phyloP scores from a whole-genome alignment of 1,140 invertebrate species.

The Procambarus clarkii region DNA sequence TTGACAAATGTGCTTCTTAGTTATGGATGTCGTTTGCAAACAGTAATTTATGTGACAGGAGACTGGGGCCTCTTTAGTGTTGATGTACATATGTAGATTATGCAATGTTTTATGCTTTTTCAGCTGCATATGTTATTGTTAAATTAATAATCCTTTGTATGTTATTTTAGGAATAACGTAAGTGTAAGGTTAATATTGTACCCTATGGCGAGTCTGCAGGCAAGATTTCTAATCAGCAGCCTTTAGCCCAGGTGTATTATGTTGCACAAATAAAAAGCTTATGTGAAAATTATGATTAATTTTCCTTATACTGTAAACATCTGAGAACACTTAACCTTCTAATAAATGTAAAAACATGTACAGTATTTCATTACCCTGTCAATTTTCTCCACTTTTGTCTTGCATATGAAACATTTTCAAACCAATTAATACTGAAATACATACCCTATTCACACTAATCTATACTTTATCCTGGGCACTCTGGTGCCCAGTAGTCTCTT shows the following conservation, averaged over 20 bases:
- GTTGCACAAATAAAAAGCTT: conserved; percentile 61
- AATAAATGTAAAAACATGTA: too few relatives aligned
- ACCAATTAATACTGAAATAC: too few relatives aligned
- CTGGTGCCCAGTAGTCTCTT: too few relatives aligned
- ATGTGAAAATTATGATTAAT: not conserved
- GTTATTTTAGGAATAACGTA: conserved; percentile 61
- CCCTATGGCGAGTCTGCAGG: conserved; percentile 51
- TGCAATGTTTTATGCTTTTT: conserved; percentile 51
- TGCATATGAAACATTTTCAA: too few relatives aligned
- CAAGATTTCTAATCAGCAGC: conserved; percentile 25
- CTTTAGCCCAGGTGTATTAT: conserved; percentile 51
- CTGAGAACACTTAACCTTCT: too few relatives aligned
- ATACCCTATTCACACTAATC: too few relatives aligned
- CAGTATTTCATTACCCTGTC: too few relatives aligned
- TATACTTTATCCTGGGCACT: too few relatives aligned
- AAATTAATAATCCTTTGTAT: conserved; percentile 59
- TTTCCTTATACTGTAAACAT: too few relatives aligned
- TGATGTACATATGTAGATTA: conserved; percentile 58
- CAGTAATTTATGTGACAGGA: conserved; percentile 53
- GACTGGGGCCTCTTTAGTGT: conserved; percentile 31
- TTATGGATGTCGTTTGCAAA: conserved; percentile 17
- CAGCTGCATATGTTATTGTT: conserved; percentile 39
- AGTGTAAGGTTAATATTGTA: conserved; percentile 44
- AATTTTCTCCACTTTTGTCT: too few relatives aligned
- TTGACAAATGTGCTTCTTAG: conserved; percentile 41